A percentile compares a stretch with the other conserved stretches of the same genome.
Conservation (phyloP, 2,797 vertebrate genomes). For the Acrossocheilus fasciatus region DNA sequence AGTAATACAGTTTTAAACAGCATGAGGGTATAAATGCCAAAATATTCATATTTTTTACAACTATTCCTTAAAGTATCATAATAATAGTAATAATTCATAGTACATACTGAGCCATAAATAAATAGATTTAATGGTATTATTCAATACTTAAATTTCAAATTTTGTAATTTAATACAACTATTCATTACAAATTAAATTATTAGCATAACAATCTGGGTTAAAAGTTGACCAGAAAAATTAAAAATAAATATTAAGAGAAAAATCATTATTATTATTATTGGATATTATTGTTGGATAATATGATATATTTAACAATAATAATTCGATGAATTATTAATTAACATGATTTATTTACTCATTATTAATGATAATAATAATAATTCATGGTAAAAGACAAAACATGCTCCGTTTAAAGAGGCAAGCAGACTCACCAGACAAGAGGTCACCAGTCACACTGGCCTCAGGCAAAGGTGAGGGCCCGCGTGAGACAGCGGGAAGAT, state of each 20-base stretch:
- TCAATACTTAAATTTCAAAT: not conserved
- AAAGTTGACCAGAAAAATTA: not conserved
- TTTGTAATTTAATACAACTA: not conserved
- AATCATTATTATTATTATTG: not conserved
- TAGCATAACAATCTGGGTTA: not conserved
- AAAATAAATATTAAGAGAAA: not conserved
- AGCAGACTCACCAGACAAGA: conserved; percentile 87
- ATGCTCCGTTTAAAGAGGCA: not conserved
- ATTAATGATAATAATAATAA: not conserved
- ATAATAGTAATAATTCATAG: not conserved
- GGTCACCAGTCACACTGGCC: conserved; percentile 89
- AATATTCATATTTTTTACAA: not conserved
- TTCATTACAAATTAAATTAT: not conserved
- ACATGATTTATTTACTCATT: not conserved
- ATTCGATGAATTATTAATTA: not conserved
- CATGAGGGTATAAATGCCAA: not conserved
- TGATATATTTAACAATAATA: not conserved
- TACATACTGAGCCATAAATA: not conserved
- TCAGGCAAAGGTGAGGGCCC: conserved; percentile 95
- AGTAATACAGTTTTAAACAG: not conserved
- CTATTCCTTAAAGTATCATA: not conserved
- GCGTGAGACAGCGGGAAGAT: conserved; percentile 92
- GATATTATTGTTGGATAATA: not conserved
- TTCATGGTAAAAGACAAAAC: not conserved
- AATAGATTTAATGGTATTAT: not conserved